Evolutionary conservation across 2,113 vertebrate species (phyloP).

Genomic region (Pseudopodoces humilis): DNA sequence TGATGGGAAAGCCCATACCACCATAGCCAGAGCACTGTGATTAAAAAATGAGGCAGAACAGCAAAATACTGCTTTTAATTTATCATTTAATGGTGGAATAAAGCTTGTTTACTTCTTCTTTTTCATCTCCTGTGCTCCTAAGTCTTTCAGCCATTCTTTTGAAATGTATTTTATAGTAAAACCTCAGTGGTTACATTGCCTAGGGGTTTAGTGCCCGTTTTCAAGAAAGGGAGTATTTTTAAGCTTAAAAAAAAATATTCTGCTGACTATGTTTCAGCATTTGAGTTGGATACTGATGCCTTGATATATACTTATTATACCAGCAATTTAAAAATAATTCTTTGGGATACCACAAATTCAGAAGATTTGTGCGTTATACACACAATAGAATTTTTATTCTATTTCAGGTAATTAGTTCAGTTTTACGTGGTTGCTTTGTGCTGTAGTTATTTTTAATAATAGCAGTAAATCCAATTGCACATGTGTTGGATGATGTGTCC

Average conservation of each 20-base stretch:
- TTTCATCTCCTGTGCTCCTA: constrained; percentile 70
- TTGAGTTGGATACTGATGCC: constrained; percentile 1
- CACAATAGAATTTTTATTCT: not conserved
- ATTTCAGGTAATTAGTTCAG: not conserved
- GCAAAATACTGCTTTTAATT: constrained; percentile 74
- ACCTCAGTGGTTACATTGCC: constrained; percentile 69
- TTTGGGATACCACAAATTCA: not conserved
- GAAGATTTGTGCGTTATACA: accelerated
- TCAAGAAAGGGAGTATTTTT: constrained; percentile 48
- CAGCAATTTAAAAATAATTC: not conserved
- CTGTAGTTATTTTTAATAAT: not conserved
- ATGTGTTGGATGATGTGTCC: not conserved
- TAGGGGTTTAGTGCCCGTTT: constrained; percentile 70
- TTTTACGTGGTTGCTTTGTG: not conserved
- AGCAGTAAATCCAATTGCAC: not conserved
- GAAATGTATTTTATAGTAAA: constrained; percentile 81
- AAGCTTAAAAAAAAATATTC: constrained; percentile 50
- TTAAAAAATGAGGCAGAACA: constrained; percentile 75
- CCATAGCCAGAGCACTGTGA: constrained; percentile 20
- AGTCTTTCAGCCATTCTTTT: constrained; percentile 74
- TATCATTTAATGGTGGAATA: constrained; percentile 74
- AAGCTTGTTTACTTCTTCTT: constrained; percentile 75
- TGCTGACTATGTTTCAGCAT: constrained; percentile 30
- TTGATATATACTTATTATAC: not conserved
- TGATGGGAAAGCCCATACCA: constrained; percentile 54